phyloP scores from a whole-genome alignment of 2,888 invertebrate genomes.

The Ophioninae sp. region DNA sequence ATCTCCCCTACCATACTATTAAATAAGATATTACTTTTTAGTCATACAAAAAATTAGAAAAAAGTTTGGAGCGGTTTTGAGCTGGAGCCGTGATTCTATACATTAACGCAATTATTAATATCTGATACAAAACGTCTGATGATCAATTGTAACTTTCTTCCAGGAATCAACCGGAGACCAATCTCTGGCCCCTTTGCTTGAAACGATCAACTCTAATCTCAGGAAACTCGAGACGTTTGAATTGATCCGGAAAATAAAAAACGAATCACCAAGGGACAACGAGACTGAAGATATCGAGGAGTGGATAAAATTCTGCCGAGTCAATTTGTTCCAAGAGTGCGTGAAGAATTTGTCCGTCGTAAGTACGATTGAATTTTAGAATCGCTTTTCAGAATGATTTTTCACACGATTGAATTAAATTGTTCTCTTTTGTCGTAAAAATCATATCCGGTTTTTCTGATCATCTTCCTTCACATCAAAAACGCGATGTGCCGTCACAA shows the following conservation, averaged over 20 bases:
- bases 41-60: too few relatives aligned
- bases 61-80: too few relatives aligned
- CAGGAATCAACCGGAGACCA: constrained; percentile 46
- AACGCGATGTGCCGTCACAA: too few relatives aligned
- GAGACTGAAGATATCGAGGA: constrained; percentile 72
- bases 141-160: neutral
- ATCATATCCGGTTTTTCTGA: too few relatives aligned
- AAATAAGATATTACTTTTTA: too few relatives aligned
- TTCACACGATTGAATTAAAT: too few relatives aligned
- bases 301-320: constrained; percentile 80
- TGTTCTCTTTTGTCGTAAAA: too few relatives aligned
- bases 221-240: constrained; percentile 81
- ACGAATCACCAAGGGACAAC: constrained; percentile 61
- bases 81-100: too few relatives aligned
- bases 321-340: constrained; percentile 79
- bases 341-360: constrained; percentile 79
- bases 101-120: too few relatives aligned
- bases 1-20: too few relatives aligned
- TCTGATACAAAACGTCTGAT: too few relatives aligned
- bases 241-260: constrained; percentile 69
- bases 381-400: neutral
- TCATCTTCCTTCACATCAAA: too few relatives aligned
- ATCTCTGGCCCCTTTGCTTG: constrained; percentile 60
- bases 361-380: constrained; percentile 59
- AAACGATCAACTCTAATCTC: constrained; percentile 69